Evolutionary conservation across 2,888 invertebrate species (phyloP).

Genomic region (Tenthredo amoena): DNA sequence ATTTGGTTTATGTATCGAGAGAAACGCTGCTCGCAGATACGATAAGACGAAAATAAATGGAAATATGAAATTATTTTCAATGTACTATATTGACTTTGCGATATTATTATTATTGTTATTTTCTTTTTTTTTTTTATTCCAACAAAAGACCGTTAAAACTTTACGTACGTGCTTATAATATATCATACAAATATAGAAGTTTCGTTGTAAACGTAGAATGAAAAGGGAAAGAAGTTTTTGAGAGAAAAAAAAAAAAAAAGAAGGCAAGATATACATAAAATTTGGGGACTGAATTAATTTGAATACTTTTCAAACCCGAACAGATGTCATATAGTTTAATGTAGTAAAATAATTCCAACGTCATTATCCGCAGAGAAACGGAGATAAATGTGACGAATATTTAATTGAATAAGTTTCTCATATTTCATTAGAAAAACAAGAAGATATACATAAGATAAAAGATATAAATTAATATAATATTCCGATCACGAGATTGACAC

Average conservation of each 20-base stretch:
- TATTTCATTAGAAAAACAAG: background rate
- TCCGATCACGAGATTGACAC: background rate
- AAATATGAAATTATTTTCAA: background rate
- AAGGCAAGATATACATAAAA: no score
- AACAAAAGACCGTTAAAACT: background rate
- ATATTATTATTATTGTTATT: background rate
- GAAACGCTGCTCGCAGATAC: conserved; percentile 51
- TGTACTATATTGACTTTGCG: background rate
- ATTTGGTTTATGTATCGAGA: conserved; percentile 60
- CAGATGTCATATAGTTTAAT: background rate
- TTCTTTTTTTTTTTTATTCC: background rate
- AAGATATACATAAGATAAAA: background rate
- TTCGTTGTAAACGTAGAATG: no score
- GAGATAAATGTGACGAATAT: conserved; percentile 23
- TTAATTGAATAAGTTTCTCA: conserved; percentile 14
- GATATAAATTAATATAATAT: background rate
- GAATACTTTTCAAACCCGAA: background rate
- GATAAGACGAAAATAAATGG: background rate
- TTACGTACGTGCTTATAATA: background rate
- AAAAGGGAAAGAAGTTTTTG: background rate
- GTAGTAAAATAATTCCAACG: background rate
- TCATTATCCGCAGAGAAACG: conserved; percentile 30
- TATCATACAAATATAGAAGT: background rate
- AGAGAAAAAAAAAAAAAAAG: background rate
- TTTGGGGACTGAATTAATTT: background rate